Evolutionary conservation across 2,888 invertebrate genomes (phyloP), one percentile per base, ranked within the genome.

Genomic region (Amiota mariae): DNA sequence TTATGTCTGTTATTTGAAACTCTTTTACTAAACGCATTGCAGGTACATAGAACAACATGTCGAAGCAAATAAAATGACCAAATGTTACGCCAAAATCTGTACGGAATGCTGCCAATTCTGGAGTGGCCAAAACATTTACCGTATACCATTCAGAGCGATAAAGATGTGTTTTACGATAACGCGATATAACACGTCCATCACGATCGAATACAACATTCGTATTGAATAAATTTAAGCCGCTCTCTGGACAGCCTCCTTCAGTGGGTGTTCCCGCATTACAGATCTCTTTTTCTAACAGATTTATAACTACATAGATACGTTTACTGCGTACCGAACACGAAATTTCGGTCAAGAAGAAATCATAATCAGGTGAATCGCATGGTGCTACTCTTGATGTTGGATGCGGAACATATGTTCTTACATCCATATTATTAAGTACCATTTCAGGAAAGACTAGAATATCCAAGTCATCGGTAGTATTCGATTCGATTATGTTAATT

Each of bases 21-120:
- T 85, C 78, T 70, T 73, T 63, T 0, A 88, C 47, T 11, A 89
- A 71, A 8, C 92, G 91, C 51, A 94, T 88, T 0, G 94, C 92
- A 0, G 96, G 96, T 3, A 92, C 91, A 82, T 93, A 91, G 90
- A 95, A 96, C 82, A 96, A 87, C 51, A 96, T 92, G 85, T 97
- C 97, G 87, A 96, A 97, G 88, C 97, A 97, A 67, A 94, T 94
- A 85, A 95, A 94, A 78, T 94, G 92, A 0, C 96, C 96, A 85
- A 96, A 96, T 4, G 91, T 93, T 0, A 95, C 94, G 6, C 94
- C 94, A 82, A 96, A 96, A 87, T 96, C 95, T 0, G 95, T 94
- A 0, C 87, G 88, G 84, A 96, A 95, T 0, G 91, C 89, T 0
- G 93, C 91, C n/a, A 93, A 79, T 47, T 94, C 93, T 0, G 93